Percentiles rank a stretch among this genome's conserved stretches.
These are phyloP conservation scores for Cephus pygmeus DNA, from an alignment of 2,888 invertebrate genomes.

Conservation along the genomic window DNA sequence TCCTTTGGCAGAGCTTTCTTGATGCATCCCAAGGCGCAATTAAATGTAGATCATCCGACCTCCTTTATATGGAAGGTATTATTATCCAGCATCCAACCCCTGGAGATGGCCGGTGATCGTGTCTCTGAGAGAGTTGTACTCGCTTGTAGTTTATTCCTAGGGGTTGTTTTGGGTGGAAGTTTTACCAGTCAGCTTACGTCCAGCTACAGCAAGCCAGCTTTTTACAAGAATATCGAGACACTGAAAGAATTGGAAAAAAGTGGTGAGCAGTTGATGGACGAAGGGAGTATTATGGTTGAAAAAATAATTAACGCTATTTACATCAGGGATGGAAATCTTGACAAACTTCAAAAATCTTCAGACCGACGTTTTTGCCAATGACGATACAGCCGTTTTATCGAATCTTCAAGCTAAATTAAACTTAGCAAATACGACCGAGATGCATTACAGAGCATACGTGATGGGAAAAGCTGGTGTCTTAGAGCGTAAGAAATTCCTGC, in stretches of 20 bases:
- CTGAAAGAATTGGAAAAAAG: constrained; percentile 28
- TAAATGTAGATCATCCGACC: not conserved
- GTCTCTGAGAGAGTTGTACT: constrained; percentile 27
- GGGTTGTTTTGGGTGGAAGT: constrained; percentile 32
- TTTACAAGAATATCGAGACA: constrained; percentile 29
- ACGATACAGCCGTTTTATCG: not conserved
- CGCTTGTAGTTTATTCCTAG: constrained; percentile 28
- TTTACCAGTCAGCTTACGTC: constrained; percentile 36
- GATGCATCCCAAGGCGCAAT: not conserved
- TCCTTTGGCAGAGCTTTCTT: not conserved
- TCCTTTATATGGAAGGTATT: not conserved
- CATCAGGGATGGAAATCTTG: constrained; percentile 9
- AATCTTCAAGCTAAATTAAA: constrained; percentile 10
- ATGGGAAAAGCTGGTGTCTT: constrained; percentile 8
- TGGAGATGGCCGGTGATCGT: not conserved
- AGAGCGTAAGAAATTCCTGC: not conserved
- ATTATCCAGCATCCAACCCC: not conserved
- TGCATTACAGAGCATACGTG: not conserved
- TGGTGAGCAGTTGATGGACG: constrained; percentile 15
- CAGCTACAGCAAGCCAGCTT: constrained; percentile 26
- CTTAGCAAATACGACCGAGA: not conserved
- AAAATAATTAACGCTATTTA: not conserved
- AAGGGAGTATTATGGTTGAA: not conserved
- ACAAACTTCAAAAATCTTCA: constrained; percentile 15
- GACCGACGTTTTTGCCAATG: constrained; percentile 16